Evolutionary conservation across 2,888 invertebrate genomes (phyloP).

Genomic region (Neoascia interrupta): DNA sequence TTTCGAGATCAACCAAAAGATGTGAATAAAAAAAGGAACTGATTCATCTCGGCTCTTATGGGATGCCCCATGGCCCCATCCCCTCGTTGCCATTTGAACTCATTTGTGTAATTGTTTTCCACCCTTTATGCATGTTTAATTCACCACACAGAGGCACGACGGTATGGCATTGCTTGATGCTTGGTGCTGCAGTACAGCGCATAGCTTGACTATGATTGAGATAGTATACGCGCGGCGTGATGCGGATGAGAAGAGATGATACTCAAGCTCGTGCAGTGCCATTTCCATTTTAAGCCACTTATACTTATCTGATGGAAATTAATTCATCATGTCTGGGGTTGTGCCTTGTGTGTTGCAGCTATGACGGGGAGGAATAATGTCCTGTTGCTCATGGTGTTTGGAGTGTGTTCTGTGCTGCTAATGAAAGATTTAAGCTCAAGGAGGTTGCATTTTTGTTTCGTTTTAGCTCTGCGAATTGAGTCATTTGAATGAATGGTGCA

Average conservation of each 20-base stretch:
- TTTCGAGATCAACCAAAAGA: slow-evolving; percentile 16
- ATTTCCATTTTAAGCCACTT: slow-evolving; percentile 54
- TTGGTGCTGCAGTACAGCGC: slow-evolving; percentile 4
- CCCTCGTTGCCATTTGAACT: slow-evolving; percentile 49
- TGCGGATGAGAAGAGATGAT: slow-evolving; percentile 7
- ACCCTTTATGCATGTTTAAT: slow-evolving; percentile 49
- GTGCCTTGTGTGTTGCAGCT: neutral
- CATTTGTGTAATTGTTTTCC: slow-evolving; percentile 63
- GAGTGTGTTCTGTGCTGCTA: slow-evolving; percentile 6
- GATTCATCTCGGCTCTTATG: neutral
- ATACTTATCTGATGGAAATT: slow-evolving; percentile 61
- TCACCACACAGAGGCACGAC: slow-evolving; percentile 26
- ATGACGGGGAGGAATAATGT: neutral
- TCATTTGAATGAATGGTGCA: too few species aligned
- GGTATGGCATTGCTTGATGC: slow-evolving; percentile 7
- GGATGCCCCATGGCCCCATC: neutral
- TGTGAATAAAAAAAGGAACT: slow-evolving; percentile 41
- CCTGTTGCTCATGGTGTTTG: slow-evolving; percentile 31
- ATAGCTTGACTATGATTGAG: slow-evolving; percentile 37
- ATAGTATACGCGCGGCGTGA: slow-evolving; percentile 1
- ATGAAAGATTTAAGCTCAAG: too few species aligned
- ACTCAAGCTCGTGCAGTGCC: slow-evolving; percentile 10
- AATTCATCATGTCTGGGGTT: slow-evolving; percentile 60
- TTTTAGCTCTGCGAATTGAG: too few species aligned
- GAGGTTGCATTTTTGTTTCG: too few species aligned